These are phyloP conservation scores for Leptoclinus maculatus DNA, from an alignment of 2,797 vertebrate species.

Conservation along the genomic window DNA sequence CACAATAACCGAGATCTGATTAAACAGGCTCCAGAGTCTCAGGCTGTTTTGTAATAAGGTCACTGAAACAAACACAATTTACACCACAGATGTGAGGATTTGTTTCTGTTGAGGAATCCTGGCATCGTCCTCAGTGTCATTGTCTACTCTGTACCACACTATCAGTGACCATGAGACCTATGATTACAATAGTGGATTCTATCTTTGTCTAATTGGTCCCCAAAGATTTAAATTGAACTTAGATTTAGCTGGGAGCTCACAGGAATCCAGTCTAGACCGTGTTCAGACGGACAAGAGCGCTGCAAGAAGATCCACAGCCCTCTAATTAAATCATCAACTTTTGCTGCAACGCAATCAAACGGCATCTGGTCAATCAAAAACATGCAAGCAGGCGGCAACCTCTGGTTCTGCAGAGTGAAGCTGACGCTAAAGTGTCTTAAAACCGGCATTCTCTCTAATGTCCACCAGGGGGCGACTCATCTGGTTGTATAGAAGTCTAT, in stretches of 20 bases:
- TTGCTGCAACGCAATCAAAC: too few relatives aligned
- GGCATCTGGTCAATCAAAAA: too few relatives aligned
- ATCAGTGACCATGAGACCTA: not conserved
- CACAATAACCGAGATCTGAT: constrained; percentile 36
- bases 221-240: not conserved
- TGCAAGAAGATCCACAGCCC: too few relatives aligned
- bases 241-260: not conserved
- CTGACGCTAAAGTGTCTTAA: too few relatives aligned
- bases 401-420: too few relatives aligned
- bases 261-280: not conserved
- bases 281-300: not conserved
- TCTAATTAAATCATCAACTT: too few relatives aligned
- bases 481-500: too few relatives aligned
- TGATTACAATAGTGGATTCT: not conserved
- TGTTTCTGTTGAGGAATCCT: not conserved
- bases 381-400: too few relatives aligned
- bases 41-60: constrained; percentile 24
- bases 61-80: constrained; percentile 20
- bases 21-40: not conserved
- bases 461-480: too few relatives aligned
- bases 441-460: too few relatives aligned
- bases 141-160: not conserved
- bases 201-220: not conserved
- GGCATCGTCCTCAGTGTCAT: not conserved
- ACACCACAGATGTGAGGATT: not conserved